phyloP scores from a whole-genome alignment of 1,140 invertebrate species.

The Caenorhabditis remanei region DNA sequence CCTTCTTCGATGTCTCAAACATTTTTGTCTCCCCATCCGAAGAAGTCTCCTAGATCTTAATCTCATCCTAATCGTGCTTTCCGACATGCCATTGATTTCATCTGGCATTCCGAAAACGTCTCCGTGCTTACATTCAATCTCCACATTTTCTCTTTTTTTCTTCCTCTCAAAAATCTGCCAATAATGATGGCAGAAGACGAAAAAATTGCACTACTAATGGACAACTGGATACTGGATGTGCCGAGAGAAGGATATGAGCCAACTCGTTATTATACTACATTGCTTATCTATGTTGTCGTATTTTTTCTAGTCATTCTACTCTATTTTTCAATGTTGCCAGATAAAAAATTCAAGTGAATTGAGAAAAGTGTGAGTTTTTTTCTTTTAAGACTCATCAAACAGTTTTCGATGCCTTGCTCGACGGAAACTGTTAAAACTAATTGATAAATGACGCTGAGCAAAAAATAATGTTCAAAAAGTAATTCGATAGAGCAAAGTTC shows the following conservation, averaged over 20 bases:
- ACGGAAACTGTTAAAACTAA: neutral
- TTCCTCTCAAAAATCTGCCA: neutral
- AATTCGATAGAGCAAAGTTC: too few relatives aligned
- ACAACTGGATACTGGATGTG: neutral
- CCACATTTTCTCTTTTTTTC: neutral
- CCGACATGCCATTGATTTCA: slow-evolving; percentile 15
- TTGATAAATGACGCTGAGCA: too few relatives aligned
- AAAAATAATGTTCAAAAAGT: too few relatives aligned
- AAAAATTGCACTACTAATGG: slow-evolving; percentile 18
- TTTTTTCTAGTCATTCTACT: slow-evolving; percentile 2
- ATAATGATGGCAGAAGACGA: slow-evolving; percentile 15
- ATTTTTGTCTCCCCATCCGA: neutral
- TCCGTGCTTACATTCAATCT: neutral
- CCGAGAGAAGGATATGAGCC: neutral
- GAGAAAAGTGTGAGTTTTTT: neutral
- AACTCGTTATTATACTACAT: neutral
- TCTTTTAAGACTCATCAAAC: too few relatives aligned
- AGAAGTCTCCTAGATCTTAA: neutral
- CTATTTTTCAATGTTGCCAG: neutral
- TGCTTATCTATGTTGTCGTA: neutral
- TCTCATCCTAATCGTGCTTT: slow-evolving; percentile 14
- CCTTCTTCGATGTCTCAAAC: neutral
- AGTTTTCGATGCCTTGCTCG: neutral
- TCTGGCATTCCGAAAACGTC: neutral
- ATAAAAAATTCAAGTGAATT: neutral